These are phyloP conservation scores for Austrofundulus limnaeus DNA, from an alignment of 2,113 vertebrate genomes.

Conservation along the genomic window DNA sequence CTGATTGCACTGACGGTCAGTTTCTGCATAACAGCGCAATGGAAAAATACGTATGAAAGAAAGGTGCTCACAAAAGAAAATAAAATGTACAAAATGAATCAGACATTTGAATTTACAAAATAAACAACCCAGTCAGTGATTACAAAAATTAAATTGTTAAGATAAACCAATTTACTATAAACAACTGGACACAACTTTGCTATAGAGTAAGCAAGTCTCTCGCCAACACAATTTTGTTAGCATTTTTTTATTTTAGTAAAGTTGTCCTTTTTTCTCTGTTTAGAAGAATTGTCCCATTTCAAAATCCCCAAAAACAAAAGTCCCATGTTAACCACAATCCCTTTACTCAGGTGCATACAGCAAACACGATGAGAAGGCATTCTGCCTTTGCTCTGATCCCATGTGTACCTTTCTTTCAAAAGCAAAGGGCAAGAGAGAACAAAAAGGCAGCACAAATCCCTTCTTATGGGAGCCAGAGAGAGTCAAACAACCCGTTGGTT, in stretches of 20 bases:
- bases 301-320: slow-evolving; percentile 37
- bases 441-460: slow-evolving; percentile 60
- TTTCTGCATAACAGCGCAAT: slow-evolving; percentile 30
- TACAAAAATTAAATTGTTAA: slow-evolving; percentile 1
- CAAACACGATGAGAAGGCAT: slow-evolving; percentile 33
- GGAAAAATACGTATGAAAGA: not conserved
- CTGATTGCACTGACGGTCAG: slow-evolving; percentile 26
- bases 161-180: not conserved
- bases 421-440: slow-evolving; percentile 58
- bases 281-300: slow-evolving; percentile 27
- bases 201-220: too few relatives aligned
- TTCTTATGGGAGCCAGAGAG: slow-evolving; percentile 28
- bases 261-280: not conserved
- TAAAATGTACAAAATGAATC: too few relatives aligned
- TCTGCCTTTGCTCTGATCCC: slow-evolving; percentile 52
- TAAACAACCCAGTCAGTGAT: not conserved
- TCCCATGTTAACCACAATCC: slow-evolving; percentile 41
- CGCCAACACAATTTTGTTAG: too few relatives aligned
- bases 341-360: slow-evolving; percentile 58
- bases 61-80: not conserved
- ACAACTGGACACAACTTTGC: too few relatives aligned
- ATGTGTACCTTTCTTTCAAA: slow-evolving; percentile 56
- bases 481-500: slow-evolving; percentile 61
- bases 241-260: too few relatives aligned
- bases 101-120: too few relatives aligned